These are phyloP conservation scores for Rana temporaria DNA, from an alignment of 2,113 vertebrate genomes.

Conservation along the genomic window DNA sequence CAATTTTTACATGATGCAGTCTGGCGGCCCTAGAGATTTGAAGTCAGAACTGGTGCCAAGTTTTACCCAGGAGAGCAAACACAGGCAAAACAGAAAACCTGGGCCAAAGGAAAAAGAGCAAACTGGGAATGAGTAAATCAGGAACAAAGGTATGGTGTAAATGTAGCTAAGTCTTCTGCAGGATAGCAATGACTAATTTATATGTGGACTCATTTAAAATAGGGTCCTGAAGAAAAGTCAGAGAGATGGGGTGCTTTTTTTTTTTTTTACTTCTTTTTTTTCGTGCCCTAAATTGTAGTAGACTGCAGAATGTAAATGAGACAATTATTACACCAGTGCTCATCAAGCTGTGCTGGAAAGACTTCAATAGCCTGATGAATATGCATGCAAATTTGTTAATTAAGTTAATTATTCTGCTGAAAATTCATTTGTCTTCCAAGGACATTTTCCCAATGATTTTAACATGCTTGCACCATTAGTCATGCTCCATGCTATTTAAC, in stretches of 20 bases:
- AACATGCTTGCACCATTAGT: conserved; percentile 99
- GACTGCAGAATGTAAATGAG: conserved; percentile 99
- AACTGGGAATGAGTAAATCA: conserved; percentile 48
- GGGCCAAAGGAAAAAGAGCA: conserved; percentile 69
- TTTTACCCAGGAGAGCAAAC: conserved; percentile 94
- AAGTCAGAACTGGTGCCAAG: conserved; percentile 96
- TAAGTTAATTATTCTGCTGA: conserved; percentile 99
- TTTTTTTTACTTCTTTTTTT: conserved; percentile 61
- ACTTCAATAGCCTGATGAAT: conserved; percentile 99
- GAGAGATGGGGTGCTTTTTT: conserved; percentile 73
- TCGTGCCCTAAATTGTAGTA: conserved; percentile 92
- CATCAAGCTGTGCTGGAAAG: conserved; percentile 99
- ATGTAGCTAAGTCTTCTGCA: conserved; percentile 58
- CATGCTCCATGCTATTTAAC: conserved; percentile 95
- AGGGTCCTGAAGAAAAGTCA: conserved; percentile 75
- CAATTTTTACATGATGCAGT: conserved; percentile 92
- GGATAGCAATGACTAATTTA: conserved; percentile 56
- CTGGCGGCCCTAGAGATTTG: conserved; percentile 98
- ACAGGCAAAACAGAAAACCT: conserved; percentile 78
- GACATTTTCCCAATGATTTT: conserved; percentile 99
- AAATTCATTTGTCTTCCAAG: conserved; percentile 99
- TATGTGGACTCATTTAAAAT: conserved; percentile 61
- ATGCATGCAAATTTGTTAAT: conserved; percentile 99
- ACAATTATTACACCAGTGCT: conserved; percentile 99
- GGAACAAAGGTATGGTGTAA: conserved; percentile 55